Conservation (phyloP, 1,140 invertebrate species). For the Cyrtorhinus lividipennis region DNA sequence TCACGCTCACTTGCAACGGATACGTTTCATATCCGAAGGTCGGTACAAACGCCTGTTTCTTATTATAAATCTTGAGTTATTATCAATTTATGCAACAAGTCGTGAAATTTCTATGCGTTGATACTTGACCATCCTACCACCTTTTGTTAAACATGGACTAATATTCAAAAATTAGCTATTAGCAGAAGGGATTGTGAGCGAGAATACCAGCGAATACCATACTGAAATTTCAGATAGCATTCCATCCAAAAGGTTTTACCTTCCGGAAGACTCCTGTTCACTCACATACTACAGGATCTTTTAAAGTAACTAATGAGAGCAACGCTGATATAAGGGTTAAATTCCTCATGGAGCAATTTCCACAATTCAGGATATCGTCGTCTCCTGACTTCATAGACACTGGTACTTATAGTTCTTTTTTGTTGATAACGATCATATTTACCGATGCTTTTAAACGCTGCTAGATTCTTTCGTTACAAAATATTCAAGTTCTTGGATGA, state of each 20-base stretch:
- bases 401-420: neutral
- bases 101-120: neutral
- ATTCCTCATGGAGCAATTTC: constrained; percentile 7
- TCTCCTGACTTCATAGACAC: neutral
- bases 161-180: neutral
- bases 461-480: no score
- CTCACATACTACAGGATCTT: neutral
- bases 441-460: neutral
- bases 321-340: neutral
- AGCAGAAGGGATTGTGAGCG: neutral
- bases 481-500: no score
- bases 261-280: neutral
- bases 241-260: neutral
- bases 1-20: constrained; percentile 17
- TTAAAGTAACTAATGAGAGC: constrained; percentile 2
- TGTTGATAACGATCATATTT: neutral
- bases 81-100: neutral
- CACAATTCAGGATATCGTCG: neutral
- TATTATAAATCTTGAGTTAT: neutral
- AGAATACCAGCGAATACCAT: neutral
- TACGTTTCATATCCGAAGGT: constrained; percentile 17
- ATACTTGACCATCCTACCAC: neutral
- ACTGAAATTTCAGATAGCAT: neutral
- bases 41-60: neutral
- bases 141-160: neutral